A percentile compares a stretch with the other conserved stretches of the same genome.
Evolutionary conservation across 2,888 invertebrate genomes (phyloP).

Genomic region (Heteromurus nitidus): DNA sequence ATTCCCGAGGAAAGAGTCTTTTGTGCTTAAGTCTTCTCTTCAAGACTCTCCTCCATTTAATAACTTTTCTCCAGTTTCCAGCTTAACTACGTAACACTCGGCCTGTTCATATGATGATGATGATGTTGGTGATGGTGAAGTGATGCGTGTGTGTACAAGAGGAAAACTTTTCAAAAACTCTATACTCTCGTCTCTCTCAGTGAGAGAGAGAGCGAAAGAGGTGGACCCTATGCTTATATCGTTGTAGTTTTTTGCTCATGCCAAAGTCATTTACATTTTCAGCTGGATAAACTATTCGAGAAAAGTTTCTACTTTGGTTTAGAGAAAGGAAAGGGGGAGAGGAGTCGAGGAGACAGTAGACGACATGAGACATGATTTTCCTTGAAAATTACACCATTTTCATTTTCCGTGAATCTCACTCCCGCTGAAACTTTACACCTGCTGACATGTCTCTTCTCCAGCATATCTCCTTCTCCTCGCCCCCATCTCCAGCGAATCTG

Average conservation of each 20-base stretch:
- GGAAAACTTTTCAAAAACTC: no score
- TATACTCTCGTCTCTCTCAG: no score
- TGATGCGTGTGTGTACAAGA: no score
- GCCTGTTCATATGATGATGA: no score
- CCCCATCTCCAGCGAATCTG: no score
- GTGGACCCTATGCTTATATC: neutral
- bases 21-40: neutral
- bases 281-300: neutral
- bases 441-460: no score
- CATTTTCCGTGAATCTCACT: neutral
- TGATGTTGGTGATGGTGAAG: no score
- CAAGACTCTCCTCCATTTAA: slow-evolving; percentile 5
- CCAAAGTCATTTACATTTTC: no score
- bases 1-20: no score
- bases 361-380: no score
- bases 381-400: neutral
- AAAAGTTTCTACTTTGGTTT: neutral
- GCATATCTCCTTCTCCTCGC: neutral
- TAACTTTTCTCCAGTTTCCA: neutral
- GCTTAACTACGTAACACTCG: neutral
- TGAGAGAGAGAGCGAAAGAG: neutral
- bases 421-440: neutral
- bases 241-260: no score
- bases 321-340: neutral
- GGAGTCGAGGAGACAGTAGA: neutral